Percentiles rank a stretch among this genome's conserved stretches.
These are phyloP conservation scores for Platysteira castanea DNA, from an alignment of 2,113 vertebrate genomes.

Conservation along the genomic window DNA sequence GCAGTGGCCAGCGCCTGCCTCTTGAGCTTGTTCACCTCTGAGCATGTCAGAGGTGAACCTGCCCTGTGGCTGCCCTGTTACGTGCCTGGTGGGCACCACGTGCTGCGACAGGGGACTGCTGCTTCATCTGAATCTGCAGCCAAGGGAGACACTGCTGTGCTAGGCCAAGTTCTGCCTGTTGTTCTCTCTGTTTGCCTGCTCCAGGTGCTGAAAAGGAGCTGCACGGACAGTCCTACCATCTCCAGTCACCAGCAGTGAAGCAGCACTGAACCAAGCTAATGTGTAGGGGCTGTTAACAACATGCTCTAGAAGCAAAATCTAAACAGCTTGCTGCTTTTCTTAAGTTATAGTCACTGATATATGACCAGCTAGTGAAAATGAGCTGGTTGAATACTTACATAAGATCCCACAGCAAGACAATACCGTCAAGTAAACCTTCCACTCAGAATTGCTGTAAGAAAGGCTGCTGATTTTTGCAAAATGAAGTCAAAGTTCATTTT, in stretches of 20 bases:
- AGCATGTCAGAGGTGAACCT: background rate
- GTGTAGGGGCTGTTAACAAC: background rate
- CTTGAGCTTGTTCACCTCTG: background rate
- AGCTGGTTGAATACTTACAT: background rate
- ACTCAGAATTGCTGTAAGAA: background rate
- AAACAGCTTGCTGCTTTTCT: background rate
- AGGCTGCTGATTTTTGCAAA: background rate
- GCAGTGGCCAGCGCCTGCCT: accelerated
- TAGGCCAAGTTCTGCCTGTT: background rate
- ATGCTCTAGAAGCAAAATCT: background rate
- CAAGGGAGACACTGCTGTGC: background rate
- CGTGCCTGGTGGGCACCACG: accelerated
- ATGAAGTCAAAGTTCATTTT: background rate
- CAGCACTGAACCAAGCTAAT: background rate
- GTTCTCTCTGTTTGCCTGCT: background rate
- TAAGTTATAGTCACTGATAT: background rate
- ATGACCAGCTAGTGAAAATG: background rate
- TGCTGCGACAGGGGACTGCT: accelerated
- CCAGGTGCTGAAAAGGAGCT: background rate
- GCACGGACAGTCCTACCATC: no score
- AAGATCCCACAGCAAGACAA: background rate
- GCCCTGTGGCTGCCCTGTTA: background rate
- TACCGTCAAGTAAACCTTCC: background rate
- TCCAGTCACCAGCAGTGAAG: background rate
- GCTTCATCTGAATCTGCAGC: background rate